These are phyloP conservation scores for Aplochiton taeniatus DNA, from an alignment of 2,797 vertebrate species.

Conservation along the genomic window DNA sequence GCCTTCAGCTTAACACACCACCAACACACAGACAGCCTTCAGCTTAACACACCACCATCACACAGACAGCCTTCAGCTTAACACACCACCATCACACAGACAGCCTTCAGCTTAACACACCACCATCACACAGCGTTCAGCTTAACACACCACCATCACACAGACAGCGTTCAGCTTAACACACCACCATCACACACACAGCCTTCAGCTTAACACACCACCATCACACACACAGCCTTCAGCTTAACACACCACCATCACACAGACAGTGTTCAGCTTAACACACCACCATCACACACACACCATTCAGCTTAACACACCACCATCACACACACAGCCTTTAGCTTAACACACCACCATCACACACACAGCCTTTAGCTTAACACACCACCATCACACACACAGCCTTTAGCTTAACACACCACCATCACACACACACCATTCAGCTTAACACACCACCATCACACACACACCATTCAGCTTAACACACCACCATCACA, in stretches of 20 bases:
- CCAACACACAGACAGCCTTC: too few relatives aligned
- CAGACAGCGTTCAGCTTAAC: too few relatives aligned
- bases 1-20: neutral
- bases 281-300: constrained; percentile 30
- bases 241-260: neutral
- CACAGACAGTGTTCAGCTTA: constrained; percentile 1
- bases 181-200: too few relatives aligned
- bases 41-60: neutral
- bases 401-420: neutral
- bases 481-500: neutral
- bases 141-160: too few relatives aligned
- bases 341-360: neutral
- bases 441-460: neutral
- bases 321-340: neutral
- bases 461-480: neutral
- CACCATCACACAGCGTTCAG: too few relatives aligned
- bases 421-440: too few relatives aligned
- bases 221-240: too few relatives aligned
- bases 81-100: too few relatives aligned
- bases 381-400: neutral
- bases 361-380: constrained; percentile 22
- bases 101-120: neutral
- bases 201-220: too few relatives aligned
- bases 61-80: neutral
- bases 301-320: neutral